Conservation (phyloP, 2,888 invertebrate species). For the Pandemis cinnamomeana region DNA sequence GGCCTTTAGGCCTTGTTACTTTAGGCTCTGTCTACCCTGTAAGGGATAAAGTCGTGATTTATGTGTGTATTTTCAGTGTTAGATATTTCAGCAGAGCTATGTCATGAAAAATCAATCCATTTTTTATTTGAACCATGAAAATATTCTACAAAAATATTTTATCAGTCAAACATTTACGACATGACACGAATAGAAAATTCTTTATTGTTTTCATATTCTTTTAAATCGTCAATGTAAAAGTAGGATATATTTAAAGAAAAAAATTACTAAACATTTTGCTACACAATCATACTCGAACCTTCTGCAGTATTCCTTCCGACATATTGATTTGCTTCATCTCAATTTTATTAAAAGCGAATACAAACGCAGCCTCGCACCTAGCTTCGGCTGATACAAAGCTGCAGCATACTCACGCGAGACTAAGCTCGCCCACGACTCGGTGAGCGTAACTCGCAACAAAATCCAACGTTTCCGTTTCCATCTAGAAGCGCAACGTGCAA, state of each 20-base stretch:
- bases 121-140: not conserved
- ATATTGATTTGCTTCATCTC: constrained; percentile 58
- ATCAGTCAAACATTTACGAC: too few species aligned
- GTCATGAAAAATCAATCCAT: not conserved
- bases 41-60: too few species aligned
- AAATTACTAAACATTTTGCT: not conserved
- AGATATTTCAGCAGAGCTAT: not conserved
- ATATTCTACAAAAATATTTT: too few species aligned
- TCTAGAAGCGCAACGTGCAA: constrained; percentile 67
- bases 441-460: constrained; percentile 71
- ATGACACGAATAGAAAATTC: too few species aligned
- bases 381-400: constrained; percentile 63
- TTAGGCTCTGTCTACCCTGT: too few species aligned
- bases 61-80: not conserved
- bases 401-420: constrained; percentile 57
- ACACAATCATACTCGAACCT: constrained; percentile 15
- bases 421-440: constrained; percentile 66
- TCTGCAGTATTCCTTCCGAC: constrained; percentile 41
- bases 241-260: not conserved
- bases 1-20: too few species aligned
- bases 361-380: constrained; percentile 58
- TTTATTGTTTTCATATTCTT: not conserved
- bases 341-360: constrained; percentile 68
- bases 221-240: not conserved
- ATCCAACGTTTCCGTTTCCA: constrained; percentile 72